These are phyloP conservation scores for Cylloceria caligata DNA, from an alignment of 2,888 invertebrate genomes.

Conservation along the genomic window DNA sequence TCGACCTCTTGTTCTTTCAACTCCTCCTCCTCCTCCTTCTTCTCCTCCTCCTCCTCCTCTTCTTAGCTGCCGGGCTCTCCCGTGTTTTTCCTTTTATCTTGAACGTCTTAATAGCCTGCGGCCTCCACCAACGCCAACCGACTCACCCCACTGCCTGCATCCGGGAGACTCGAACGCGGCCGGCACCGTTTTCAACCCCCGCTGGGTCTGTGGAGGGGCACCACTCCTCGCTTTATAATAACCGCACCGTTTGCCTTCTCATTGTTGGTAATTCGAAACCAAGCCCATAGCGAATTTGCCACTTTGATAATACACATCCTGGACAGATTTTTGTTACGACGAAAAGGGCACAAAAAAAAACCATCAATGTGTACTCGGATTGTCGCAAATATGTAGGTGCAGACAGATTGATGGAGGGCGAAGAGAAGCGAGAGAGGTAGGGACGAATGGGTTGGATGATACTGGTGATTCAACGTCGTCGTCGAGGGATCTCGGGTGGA, in stretches of 20 bases:
- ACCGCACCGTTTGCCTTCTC: slow-evolving; percentile 22
- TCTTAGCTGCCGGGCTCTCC: slow-evolving; percentile 40
- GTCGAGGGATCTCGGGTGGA: slow-evolving; percentile 72
- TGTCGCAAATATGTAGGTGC: background rate
- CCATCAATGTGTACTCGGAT: background rate
- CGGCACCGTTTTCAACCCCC: slow-evolving; percentile 11
- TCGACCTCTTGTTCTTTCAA: slow-evolving; percentile 33
- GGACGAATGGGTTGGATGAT: slow-evolving; percentile 35
- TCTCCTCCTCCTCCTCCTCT: slow-evolving; percentile 57
- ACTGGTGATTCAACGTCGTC: slow-evolving; percentile 54
- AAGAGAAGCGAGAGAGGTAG: slow-evolving; percentile 11
- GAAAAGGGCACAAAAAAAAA: background rate
- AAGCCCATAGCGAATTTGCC: slow-evolving; percentile 17
- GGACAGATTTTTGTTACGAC: background rate
- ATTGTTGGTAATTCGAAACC: slow-evolving; percentile 14
- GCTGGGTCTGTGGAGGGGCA: background rate
- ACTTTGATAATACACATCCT: background rate
- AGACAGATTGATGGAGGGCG: slow-evolving; percentile 50
- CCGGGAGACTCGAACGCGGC: background rate
- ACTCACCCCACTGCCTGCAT: background rate
- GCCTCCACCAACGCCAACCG: slow-evolving; percentile 42
- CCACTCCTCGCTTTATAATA: background rate
- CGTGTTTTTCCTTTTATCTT: slow-evolving; percentile 76
- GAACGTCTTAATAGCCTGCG: slow-evolving; percentile 79
- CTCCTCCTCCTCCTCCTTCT: slow-evolving; percentile 39